phyloP scores from a whole-genome alignment of 2,113 vertebrate species.

The Phodopus roborovskii region DNA sequence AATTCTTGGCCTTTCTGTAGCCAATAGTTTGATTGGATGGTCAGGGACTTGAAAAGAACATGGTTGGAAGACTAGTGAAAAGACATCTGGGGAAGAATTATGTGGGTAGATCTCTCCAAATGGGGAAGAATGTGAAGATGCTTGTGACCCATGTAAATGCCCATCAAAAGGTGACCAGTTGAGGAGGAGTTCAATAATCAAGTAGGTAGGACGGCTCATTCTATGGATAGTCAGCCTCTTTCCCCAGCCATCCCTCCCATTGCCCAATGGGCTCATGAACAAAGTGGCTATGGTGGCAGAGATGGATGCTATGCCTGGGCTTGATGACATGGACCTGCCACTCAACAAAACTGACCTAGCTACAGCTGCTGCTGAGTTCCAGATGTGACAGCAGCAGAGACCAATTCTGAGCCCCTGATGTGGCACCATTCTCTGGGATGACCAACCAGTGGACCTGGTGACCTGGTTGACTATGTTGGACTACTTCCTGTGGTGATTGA shows the following conservation, averaged over 20 bases:
- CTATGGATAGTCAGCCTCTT: neutral
- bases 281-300: neutral
- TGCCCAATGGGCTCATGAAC: neutral
- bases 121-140: neutral
- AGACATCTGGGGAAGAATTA: neutral
- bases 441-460: neutral
- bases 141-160: neutral
- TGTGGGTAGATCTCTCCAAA: neutral
- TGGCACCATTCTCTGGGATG: neutral
- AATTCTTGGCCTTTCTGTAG: neutral
- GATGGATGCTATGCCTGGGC: neutral
- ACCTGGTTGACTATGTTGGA: neutral
- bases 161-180: neutral
- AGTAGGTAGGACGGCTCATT: neutral
- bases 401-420: neutral
- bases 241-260: neutral
- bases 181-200: neutral
- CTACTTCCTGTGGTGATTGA: neutral
- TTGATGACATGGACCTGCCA: neutral
- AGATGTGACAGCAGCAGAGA: neutral
- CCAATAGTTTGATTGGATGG: neutral
- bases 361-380: neutral
- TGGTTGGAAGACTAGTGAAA: neutral
- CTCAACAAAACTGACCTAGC: neutral
- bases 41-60: neutral